A percentile compares a stretch with the other conserved stretches of the same genome.
phyloP scores from a whole-genome alignment of 2,113 vertebrate genomes.

The Myxocyprinus asiaticus region DNA sequence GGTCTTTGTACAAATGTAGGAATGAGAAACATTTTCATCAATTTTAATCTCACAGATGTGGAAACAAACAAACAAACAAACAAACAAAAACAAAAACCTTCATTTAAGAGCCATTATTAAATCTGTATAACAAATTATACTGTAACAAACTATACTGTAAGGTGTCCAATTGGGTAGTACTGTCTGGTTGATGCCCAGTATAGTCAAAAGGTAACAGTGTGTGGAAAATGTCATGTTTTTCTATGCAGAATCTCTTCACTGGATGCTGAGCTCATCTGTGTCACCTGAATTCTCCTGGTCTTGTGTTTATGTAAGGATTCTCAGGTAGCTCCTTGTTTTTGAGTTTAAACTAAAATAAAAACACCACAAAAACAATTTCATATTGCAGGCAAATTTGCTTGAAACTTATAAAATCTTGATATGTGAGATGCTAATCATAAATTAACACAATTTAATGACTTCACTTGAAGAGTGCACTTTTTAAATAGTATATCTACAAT shows the following conservation, averaged over 20 bases:
- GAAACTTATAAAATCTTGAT: not conserved
- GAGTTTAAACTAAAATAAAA: constrained; percentile 48
- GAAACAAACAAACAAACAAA: not conserved
- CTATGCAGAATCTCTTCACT: not conserved
- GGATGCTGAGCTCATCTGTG: constrained; percentile 23
- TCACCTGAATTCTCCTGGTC: constrained; percentile 24
- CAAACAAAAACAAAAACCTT: too few relatives aligned
- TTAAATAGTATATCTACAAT: too few relatives aligned
- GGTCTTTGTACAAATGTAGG: not conserved
- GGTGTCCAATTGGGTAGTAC: not conserved
- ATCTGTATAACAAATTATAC: not conserved
- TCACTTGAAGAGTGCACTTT: too few relatives aligned
- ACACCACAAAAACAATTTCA: not conserved
- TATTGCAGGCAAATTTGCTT: too few relatives aligned
- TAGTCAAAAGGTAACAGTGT: not conserved
- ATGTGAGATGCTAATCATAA: not conserved
- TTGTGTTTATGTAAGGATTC: constrained; percentile 44
- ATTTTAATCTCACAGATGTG: not conserved
- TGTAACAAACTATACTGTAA: not conserved
- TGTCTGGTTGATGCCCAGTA: not conserved
- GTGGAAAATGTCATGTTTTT: not conserved
- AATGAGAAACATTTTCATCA: not conserved
- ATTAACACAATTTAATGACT: not conserved
- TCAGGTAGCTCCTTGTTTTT: not conserved
- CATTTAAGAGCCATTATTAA: too few relatives aligned